These are phyloP conservation scores for Melanotaenia trifasciata DNA, from an alignment of 2,797 vertebrate genomes.

Conservation along the genomic window DNA sequence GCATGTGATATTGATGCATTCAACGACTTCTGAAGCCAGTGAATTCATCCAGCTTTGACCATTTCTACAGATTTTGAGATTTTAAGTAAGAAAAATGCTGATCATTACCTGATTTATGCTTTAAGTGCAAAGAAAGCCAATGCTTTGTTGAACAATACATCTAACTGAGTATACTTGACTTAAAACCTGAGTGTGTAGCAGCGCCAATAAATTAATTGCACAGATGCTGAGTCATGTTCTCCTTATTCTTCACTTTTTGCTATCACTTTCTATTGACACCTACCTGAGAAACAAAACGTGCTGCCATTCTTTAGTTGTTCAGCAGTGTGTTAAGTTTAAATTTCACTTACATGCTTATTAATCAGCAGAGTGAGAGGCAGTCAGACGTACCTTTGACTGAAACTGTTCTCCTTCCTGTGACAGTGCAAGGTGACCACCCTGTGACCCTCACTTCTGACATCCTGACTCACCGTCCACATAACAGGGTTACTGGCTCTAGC, in stretches of 20 bases:
- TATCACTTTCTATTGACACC: conserved; percentile 51
- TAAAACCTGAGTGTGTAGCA: conserved; percentile 9
- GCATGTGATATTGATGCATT: neutral
- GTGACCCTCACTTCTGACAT: conserved; percentile 90
- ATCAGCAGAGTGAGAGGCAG: neutral
- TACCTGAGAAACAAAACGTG: conserved; percentile 45
- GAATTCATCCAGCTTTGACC: neutral
- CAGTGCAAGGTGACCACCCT: conserved; percentile 88
- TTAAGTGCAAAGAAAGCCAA: conserved; percentile 1
- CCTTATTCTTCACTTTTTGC: conserved; percentile 22
- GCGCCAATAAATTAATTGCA: conserved; percentile 26
- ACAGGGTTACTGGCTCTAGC: conserved; percentile 87
- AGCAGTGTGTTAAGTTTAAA: conserved; percentile 30
- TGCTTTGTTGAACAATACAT: conserved; percentile 24
- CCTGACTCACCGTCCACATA: conserved; percentile 91
- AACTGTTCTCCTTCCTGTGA: conserved; percentile 86
- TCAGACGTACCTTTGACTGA: conserved; percentile 85
- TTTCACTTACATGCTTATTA: conserved; percentile 40
- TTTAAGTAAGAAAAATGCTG: neutral
- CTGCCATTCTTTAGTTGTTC: conserved; percentile 40
- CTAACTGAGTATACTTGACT: conserved; percentile 20
- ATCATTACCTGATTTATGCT: conserved; percentile 6
- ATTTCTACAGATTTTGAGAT: neutral
- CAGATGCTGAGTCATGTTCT: conserved; percentile 52
- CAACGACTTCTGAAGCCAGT: neutral